Percentiles rank a stretch among this genome's conserved stretches.
Conservation (phyloP, 2,797 vertebrate species). For the Cuculus canorus region DNA sequence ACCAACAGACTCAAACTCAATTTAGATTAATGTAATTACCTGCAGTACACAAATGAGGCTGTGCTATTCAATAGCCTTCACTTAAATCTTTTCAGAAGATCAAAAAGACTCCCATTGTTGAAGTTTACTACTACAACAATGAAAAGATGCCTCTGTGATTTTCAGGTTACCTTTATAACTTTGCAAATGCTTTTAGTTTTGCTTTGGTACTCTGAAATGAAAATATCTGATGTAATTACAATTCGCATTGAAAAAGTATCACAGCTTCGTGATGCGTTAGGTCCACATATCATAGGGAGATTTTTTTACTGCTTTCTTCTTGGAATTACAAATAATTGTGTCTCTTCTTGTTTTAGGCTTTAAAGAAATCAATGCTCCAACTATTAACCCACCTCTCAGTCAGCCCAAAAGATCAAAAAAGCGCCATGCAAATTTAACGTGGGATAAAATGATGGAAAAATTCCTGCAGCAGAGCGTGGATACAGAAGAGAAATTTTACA, state of each 20-base stretch:
- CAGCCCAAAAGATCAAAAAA: slow-evolving; percentile 84
- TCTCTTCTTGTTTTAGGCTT: slow-evolving; percentile 62
- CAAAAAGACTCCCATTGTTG: slow-evolving; percentile 41
- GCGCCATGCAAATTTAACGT: slow-evolving; percentile 82
- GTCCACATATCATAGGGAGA: background rate
- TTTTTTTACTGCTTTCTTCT: background rate
- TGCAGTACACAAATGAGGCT: slow-evolving; percentile 46
- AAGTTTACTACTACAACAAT: slow-evolving; percentile 47
- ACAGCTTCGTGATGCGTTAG: background rate
- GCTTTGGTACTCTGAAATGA: background rate
- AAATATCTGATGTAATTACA: background rate
- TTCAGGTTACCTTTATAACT: background rate
- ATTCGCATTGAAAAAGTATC: background rate
- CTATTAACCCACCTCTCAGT: slow-evolving; percentile 70
- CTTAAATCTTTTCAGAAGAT: slow-evolving; percentile 50
- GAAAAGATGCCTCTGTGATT: background rate
- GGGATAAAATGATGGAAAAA: slow-evolving; percentile 92
- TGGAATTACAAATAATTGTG: background rate
- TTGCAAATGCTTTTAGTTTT: background rate
- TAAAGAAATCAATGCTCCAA: slow-evolving; percentile 78
- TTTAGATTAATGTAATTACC: slow-evolving; percentile 69
- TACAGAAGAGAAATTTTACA: slow-evolving; percentile 89
- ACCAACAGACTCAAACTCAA: slow-evolving; percentile 42
- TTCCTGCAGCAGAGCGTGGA: slow-evolving; percentile 90
- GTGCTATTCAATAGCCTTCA: slow-evolving; percentile 44